These are phyloP conservation scores for Rhinichthys klamathensis DNA, from an alignment of 2,113 vertebrate genomes.

Conservation along the genomic window DNA sequence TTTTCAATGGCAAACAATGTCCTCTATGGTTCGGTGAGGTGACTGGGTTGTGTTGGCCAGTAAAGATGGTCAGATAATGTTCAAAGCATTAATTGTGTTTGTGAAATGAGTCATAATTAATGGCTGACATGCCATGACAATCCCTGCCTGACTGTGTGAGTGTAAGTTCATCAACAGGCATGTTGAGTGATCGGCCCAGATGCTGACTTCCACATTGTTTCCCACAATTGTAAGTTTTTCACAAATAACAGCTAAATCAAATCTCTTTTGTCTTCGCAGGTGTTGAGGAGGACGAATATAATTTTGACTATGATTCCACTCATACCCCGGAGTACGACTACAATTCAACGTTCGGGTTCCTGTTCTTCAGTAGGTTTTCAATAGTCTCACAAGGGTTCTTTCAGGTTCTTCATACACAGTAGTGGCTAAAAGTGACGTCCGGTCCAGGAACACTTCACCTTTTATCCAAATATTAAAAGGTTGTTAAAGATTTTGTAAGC, in stretches of 20 bases:
- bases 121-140: not conserved
- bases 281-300: not conserved
- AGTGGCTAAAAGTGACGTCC: no score
- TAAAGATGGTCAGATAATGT: constrained; percentile 15
- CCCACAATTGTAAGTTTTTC: not conserved
- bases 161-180: not conserved
- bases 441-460: no score
- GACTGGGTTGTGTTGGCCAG: constrained; percentile 14
- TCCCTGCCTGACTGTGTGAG: not conserved
- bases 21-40: not conserved
- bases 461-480: no score
- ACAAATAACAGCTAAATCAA: not conserved
- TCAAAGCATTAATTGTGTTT: constrained; percentile 20
- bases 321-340: constrained; percentile 42
- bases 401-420: no score
- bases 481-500: no score
- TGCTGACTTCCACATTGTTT: not conserved
- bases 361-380: constrained; percentile 57
- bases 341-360: constrained; percentile 47
- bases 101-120: constrained; percentile 24
- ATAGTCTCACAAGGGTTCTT: not conserved
- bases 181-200: not conserved
- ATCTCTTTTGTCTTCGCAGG: constrained; percentile 38
- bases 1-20: constrained; percentile 34
- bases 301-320: constrained; percentile 28